Evolutionary conservation across 2,113 vertebrate genomes (phyloP).

Genomic region (Arenaria interpres): DNA sequence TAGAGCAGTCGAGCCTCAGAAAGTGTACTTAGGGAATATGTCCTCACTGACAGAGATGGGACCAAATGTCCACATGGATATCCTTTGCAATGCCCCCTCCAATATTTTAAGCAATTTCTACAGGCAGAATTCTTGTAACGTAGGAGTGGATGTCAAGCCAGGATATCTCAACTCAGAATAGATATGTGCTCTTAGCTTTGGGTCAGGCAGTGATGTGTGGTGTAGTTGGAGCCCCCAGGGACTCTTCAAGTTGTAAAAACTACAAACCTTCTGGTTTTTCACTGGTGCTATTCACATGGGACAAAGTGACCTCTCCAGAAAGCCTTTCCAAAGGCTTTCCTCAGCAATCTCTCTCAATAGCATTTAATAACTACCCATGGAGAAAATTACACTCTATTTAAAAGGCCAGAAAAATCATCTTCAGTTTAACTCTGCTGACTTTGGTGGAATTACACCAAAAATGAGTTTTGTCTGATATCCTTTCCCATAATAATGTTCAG

Average conservation of each 20-base stretch:
- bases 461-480: background rate
- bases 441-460: conserved; percentile 54
- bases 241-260: conserved; percentile 44
- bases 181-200: conserved; percentile 19
- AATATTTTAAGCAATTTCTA: conserved; percentile 28
- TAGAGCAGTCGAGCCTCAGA: background rate
- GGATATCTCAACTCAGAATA: conserved; percentile 31
- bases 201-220: conserved; percentile 34
- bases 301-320: conserved; percentile 59
- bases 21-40: background rate
- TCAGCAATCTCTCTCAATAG: conserved; percentile 37
- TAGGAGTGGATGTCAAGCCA: conserved; percentile 15
- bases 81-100: background rate
- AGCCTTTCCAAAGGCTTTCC: conserved; percentile 38
- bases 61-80: background rate
- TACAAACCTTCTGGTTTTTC: conserved; percentile 30
- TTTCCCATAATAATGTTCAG: background rate
- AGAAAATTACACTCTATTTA: conserved; percentile 68
- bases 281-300: conserved; percentile 35
- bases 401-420: conserved; percentile 63
- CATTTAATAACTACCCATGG: conserved; percentile 65
- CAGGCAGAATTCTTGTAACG: background rate
- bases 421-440: conserved; percentile 65
- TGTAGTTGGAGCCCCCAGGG: background rate
- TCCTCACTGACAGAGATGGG: background rate